These are phyloP conservation scores for Clupea harengus DNA, from an alignment of 2,113 vertebrate species.

Conservation along the genomic window DNA sequence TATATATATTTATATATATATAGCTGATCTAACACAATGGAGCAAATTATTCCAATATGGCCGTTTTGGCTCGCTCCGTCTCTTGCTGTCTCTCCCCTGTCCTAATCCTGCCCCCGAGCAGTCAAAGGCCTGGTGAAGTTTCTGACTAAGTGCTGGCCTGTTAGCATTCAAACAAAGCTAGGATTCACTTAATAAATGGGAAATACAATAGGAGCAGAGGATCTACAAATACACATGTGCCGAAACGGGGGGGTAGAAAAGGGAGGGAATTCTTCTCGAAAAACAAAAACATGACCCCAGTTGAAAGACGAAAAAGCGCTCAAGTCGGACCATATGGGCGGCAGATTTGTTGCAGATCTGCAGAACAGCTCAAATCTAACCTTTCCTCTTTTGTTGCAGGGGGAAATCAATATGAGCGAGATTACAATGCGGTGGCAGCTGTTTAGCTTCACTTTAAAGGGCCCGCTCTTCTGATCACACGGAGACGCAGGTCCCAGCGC, in stretches of 20 bases:
- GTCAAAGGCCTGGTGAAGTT: slow-evolving; percentile 41
- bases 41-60: slow-evolving; percentile 36
- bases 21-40: slow-evolving; percentile 21
- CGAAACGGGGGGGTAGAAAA: slow-evolving; percentile 9
- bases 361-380: slow-evolving; percentile 50
- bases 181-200: slow-evolving; percentile 56
- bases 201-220: slow-evolving; percentile 49
- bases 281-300: slow-evolving; percentile 42
- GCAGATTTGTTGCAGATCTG: slow-evolving; percentile 60
- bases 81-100: neutral
- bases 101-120: slow-evolving; percentile 28
- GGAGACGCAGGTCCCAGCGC: neutral
- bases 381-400: slow-evolving; percentile 43
- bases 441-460: slow-evolving; percentile 43
- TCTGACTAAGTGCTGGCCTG: slow-evolving; percentile 38
- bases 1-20: too few species aligned
- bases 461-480: slow-evolving; percentile 18
- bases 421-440: slow-evolving; percentile 33
- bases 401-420: slow-evolving; percentile 38
- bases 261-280: slow-evolving; percentile 32
- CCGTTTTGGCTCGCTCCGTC: neutral
- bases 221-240: slow-evolving; percentile 50
- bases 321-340: slow-evolving; percentile 53
- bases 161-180: slow-evolving; percentile 52
- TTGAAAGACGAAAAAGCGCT: slow-evolving; percentile 50